A percentile compares a stretch with the other conserved stretches of the same genome.
Conservation (phyloP, 1,140 invertebrate genomes). For the Heliconius hewitsoni region DNA sequence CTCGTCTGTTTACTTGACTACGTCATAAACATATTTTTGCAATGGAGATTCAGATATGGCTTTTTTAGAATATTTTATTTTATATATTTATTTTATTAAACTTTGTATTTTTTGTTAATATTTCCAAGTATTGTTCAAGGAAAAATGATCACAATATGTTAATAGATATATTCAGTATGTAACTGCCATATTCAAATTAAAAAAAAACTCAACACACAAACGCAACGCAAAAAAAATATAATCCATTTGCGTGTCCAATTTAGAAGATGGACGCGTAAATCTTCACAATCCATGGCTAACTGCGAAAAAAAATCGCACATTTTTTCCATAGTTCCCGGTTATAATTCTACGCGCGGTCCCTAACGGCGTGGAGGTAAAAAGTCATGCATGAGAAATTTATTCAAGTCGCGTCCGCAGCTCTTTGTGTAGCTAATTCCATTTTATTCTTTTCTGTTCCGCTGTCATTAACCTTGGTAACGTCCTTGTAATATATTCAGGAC, state of each 20-base stretch:
- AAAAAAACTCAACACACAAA: neutral
- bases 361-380: slow-evolving; percentile 47
- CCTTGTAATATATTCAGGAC: slow-evolving; percentile 50
- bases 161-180: neutral
- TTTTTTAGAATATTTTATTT: neutral
- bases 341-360: slow-evolving; percentile 35
- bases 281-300: slow-evolving; percentile 16
- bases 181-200: neutral
- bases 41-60: neutral
- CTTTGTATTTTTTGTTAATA: too few relatives aligned
- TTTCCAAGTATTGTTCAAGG: too few relatives aligned
- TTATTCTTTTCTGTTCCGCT: slow-evolving; percentile 58
- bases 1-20: slow-evolving; percentile 5
- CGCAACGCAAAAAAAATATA: neutral
- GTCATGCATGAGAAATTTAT: slow-evolving; percentile 64
- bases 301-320: slow-evolving; percentile 28
- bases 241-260: slow-evolving; percentile 15
- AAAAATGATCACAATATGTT: too few relatives aligned
- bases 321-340: slow-evolving; percentile 32
- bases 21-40: neutral
- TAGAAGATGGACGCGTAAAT: slow-evolving; percentile 21
- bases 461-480: slow-evolving; percentile 57
- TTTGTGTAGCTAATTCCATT: slow-evolving; percentile 72
- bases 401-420: slow-evolving; percentile 50
- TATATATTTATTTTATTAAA: too few relatives aligned